These are phyloP conservation scores for Cotesia glomerata DNA, from an alignment of 1,140 invertebrate species.

Conservation along the genomic window DNA sequence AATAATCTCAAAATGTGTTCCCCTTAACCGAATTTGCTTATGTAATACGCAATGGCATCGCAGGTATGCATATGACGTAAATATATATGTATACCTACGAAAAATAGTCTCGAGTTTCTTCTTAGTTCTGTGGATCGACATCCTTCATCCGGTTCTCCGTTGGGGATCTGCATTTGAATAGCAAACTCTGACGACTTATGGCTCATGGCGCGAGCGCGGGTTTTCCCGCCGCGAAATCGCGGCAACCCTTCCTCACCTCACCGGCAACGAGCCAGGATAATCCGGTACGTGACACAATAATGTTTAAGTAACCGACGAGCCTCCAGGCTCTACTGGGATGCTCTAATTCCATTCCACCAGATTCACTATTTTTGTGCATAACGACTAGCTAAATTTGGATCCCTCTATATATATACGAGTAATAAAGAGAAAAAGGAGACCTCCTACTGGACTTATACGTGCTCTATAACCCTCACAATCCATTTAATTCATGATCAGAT, in stretches of 20 bases:
- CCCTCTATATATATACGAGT: not conserved
- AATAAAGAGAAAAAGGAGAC: slow-evolving; percentile 15
- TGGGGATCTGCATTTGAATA: slow-evolving; percentile 38
- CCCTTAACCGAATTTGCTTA: slow-evolving; percentile 9
- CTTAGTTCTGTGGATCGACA: slow-evolving; percentile 8
- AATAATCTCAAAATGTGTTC: slow-evolving; percentile 5
- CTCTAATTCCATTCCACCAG: not conserved
- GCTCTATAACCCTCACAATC: slow-evolving; percentile 46
- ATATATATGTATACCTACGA: slow-evolving; percentile 33
- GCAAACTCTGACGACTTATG: slow-evolving; percentile 14
- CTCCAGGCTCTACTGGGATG: slow-evolving; percentile 1
- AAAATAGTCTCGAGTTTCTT: slow-evolving; percentile 38
- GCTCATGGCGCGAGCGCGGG: slow-evolving; percentile 20
- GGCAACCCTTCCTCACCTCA: slow-evolving; percentile 22
- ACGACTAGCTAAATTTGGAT: not conserved
- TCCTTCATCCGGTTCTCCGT: slow-evolving; percentile 28
- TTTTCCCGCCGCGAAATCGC: slow-evolving; percentile 29
- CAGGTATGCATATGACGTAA: slow-evolving; percentile 15
- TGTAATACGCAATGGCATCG: slow-evolving; percentile 1
- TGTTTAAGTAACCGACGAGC: slow-evolving; percentile 47
- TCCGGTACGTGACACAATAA: slow-evolving; percentile 28
- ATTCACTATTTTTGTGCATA: not conserved
- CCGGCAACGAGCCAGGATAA: slow-evolving; percentile 38
- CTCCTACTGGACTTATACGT: slow-evolving; percentile 39
- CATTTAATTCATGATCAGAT: slow-evolving; percentile 49